Evolutionary conservation across 23 tunicate genomes (phyloP).

Genomic region (Halocynthia aurantium): DNA sequence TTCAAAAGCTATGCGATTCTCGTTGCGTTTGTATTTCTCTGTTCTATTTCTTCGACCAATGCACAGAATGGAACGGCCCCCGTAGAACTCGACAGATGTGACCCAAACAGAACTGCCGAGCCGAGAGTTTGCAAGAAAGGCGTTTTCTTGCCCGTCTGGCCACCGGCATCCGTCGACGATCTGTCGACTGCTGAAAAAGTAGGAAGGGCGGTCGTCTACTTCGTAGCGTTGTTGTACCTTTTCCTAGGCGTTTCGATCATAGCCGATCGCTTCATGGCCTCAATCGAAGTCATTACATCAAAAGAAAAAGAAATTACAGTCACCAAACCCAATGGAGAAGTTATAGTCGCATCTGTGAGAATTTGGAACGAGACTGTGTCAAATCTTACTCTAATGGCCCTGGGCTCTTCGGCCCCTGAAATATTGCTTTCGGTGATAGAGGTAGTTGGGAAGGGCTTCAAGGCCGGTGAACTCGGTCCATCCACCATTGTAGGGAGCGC

Average conservation of each 20-base stretch:
- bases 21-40: not conserved
- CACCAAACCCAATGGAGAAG: conserved; percentile 51
- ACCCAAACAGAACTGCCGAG: not conserved
- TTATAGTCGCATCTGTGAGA: conserved; percentile 56
- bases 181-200: conserved; percentile 50
- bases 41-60: not conserved
- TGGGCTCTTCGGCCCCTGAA: conserved; percentile 97
- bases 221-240: conserved; percentile 61
- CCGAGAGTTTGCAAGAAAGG: conserved; percentile 60
- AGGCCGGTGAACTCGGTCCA: conserved; percentile 95
- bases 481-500: conserved; percentile 99
- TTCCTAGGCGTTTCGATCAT: conserved; percentile 97
- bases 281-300: conserved; percentile 98
- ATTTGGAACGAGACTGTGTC: conserved; percentile 99
- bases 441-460: conserved; percentile 60
- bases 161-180: conserved; percentile 40
- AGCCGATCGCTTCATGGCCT: conserved; percentile 98
- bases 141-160: conserved; percentile 62
- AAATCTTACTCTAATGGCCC: conserved; percentile 97
- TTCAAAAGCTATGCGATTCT: not conserved
- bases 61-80: conserved; percentile 8
- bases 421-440: conserved; percentile 98
- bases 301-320: conserved; percentile 88
- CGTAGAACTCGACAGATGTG: conserved; percentile 1
- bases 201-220: conserved; percentile 82